Evolutionary conservation across 2,888 invertebrate genomes (phyloP), one percentile per base, ranked within the genome.

Genomic region (Siphlonurus alternatus): DNA sequence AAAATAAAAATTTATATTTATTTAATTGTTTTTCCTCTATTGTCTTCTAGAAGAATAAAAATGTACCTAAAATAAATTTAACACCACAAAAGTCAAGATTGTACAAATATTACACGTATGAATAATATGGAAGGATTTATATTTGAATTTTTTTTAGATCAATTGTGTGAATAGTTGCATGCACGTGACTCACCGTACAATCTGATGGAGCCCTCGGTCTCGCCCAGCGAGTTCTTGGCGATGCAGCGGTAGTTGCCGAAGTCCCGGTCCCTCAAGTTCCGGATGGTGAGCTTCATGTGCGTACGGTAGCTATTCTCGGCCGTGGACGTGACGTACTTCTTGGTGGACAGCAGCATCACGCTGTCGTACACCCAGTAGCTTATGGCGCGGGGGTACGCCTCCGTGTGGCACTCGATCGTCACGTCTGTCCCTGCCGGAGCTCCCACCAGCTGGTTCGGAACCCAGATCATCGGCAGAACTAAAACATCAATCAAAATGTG

Each of bases 391-490:
- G 93, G 93, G 77, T 91, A 89, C 63, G 93, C 93, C 75, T 94
- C 94, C 22, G 93, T 90, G 76, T 92, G 90, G 75, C 94, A 94
- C 79, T 93, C 93, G 72, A 94, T 87, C 61, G 90, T 90, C 68
- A 93, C 93, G 79, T 93, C 91, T 61, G 92, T 92, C 67, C 91
- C 90, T 65, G 88, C 84, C 66, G 93, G 93, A 25, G 93, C 93
- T 1, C 93, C 93, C 67, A 93, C 92, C 76, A 93, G 80, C 79
- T 93, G 93, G 80, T 93, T 93, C 64, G 93, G 92, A 68, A 93
- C 92, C 88, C 90, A 93, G 74, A 93, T 92, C 89, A 93, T 91
- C 62, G 93, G 93, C 0, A 90, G 88, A 79, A 93, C 93, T 93
- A 79, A 23, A 79, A 78, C 66, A 68, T n/a, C n/a, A n/a, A n/a